Percentiles rank a stretch among this genome's conserved stretches.
Evolutionary conservation across 2,797 vertebrate species (phyloP).

Genomic region (Huso huso): DNA sequence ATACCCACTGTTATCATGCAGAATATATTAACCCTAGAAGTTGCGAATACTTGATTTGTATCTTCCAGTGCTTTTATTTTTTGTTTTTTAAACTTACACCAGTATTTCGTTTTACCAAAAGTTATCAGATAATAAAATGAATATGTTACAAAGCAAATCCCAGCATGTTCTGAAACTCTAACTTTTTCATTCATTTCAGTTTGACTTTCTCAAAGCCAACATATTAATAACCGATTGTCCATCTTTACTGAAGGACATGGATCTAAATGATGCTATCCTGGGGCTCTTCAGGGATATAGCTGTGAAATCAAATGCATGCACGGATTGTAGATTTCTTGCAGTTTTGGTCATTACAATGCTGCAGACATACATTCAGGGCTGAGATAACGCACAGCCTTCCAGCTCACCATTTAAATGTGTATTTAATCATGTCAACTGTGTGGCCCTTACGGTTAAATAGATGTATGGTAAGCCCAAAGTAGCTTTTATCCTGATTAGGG

Average conservation of each 20-base stretch:
- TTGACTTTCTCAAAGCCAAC: too few species aligned
- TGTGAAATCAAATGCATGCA: neutral
- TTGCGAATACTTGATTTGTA: slow-evolving; percentile 10
- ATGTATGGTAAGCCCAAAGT: neutral
- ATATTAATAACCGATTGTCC: too few species aligned
- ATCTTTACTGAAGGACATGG: too few species aligned
- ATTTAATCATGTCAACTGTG: neutral
- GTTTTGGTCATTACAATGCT: neutral
- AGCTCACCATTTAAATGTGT: neutral
- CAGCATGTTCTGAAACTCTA: too few species aligned
- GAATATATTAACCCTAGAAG: slow-evolving; percentile 29
- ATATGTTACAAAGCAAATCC: too few species aligned
- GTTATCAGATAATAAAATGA: too few species aligned
- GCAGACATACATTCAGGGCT: neutral
- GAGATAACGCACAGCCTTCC: neutral
- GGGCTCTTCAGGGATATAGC: too few species aligned
- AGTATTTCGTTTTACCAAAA: too few species aligned
- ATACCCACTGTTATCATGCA: slow-evolving; percentile 32
- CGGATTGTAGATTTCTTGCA: neutral
- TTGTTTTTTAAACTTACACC: too few species aligned
- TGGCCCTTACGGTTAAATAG: neutral
- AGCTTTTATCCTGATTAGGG: slow-evolving; percentile 1
- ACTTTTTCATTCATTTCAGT: too few species aligned
- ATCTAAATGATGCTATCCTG: too few species aligned
- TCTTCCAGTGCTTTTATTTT: too few species aligned